These are phyloP conservation scores for Dryococelus australis DNA, from an alignment of 2,888 invertebrate species.

Conservation along the genomic window DNA sequence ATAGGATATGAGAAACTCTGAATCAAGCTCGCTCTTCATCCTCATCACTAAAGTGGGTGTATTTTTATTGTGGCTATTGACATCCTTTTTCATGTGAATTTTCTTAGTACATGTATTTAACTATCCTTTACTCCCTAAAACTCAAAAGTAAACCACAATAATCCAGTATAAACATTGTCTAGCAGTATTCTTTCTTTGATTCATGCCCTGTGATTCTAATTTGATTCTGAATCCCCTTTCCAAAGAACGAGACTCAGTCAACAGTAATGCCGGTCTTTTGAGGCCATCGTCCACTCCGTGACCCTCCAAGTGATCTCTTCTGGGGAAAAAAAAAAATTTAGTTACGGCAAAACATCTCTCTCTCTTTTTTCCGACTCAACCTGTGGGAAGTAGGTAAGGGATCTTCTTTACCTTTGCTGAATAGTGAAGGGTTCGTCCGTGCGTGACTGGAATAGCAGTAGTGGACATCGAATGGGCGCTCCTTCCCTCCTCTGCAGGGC, in stretches of 20 bases:
- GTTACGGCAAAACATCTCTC: neutral
- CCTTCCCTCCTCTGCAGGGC: neutral
- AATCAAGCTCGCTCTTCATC: no score
- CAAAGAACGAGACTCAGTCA: neutral
- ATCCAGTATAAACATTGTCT: neutral
- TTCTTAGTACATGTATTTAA: no score
- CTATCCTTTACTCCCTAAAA: no score
- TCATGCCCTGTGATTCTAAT: neutral
- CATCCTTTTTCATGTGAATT: no score
- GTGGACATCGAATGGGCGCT: neutral
- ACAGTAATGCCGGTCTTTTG: neutral
- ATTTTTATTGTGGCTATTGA: no score
- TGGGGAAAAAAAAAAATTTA: neutral
- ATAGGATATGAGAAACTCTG: no score
- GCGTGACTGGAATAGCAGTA: neutral
- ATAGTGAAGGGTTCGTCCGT: neutral
- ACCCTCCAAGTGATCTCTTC: neutral
- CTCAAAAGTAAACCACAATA: no score
- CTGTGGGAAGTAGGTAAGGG: neutral
- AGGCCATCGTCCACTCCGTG: neutral
- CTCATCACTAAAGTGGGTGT: no score
- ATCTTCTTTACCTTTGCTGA: slow-evolving; percentile 1
- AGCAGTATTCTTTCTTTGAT: neutral
- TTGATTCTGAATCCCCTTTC: neutral
- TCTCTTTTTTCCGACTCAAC: neutral